Percentiles rank a stretch among this genome's conserved stretches.
Conservation (phyloP, 2,888 invertebrate genomes). For the Andricus quercusramuli region DNA sequence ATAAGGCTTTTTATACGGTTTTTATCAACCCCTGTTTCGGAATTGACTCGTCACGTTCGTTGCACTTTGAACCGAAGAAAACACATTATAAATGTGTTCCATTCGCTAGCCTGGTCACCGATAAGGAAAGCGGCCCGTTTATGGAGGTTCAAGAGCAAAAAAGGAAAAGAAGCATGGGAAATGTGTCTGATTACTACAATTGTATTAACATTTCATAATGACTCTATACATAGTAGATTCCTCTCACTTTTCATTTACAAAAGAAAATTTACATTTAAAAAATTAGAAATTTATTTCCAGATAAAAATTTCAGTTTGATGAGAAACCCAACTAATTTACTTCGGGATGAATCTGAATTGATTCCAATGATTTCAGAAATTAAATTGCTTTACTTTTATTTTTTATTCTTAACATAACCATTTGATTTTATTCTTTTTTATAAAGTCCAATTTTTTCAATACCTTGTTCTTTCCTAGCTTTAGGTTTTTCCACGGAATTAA, state of each 20-base stretch:
- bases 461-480: too few species aligned
- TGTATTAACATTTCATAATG: conserved; percentile 20
- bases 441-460: too few species aligned
- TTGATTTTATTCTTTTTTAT: too few species aligned
- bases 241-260: neutral
- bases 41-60: conserved; percentile 64
- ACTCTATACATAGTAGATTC: neutral
- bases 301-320: too few species aligned
- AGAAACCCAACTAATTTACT: too few species aligned
- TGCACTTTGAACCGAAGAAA: conserved; percentile 66
- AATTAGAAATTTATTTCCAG: conserved; percentile 4
- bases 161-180: conserved; percentile 12
- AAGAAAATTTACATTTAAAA: conserved; percentile 23
- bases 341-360: too few species aligned
- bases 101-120: conserved; percentile 19
- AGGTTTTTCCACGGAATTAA: too few species aligned
- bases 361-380: too few species aligned
- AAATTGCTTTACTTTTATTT: too few species aligned
- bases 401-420: too few species aligned
- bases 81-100: conserved; percentile 46
- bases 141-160: conserved; percentile 45
- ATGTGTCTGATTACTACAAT: conserved; percentile 7
- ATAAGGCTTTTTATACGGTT: conserved; percentile 57
- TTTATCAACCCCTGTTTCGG: conserved; percentile 73
- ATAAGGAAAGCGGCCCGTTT: conserved; percentile 9